Percentiles rank a stretch among this genome's conserved stretches.
Evolutionary conservation across 2,113 vertebrate genomes (phyloP).

Genomic region (Myrmophylax atrothorax): DNA sequence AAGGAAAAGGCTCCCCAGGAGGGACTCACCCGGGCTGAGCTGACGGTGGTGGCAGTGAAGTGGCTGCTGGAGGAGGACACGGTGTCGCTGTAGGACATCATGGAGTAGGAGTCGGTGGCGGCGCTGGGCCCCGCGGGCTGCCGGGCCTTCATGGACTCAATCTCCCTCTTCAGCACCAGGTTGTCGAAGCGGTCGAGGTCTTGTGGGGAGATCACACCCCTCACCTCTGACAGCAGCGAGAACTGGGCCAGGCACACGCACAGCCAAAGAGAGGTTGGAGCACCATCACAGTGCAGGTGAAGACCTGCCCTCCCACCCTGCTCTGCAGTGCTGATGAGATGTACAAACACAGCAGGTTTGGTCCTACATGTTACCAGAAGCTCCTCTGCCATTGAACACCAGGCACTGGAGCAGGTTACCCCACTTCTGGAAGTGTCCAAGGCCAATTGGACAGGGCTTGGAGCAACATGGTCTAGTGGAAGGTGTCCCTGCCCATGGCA

Average conservation of each 20-base stretch:
- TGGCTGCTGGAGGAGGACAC: slow-evolving; percentile 90
- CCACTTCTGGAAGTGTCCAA: background rate
- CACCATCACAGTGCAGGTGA: background rate
- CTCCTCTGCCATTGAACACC: background rate
- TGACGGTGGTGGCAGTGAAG: slow-evolving; percentile 93
- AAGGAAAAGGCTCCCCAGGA: background rate
- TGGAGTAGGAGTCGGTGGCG: slow-evolving; percentile 81
- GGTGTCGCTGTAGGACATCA: slow-evolving; percentile 89
- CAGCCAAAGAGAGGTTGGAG: background rate
- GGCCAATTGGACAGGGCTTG: rapidly evolving
- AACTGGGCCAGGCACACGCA: slow-evolving; percentile 77
- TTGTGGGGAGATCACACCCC: slow-evolving; percentile 86
- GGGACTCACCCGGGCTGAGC: slow-evolving; percentile 89
- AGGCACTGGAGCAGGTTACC: background rate
- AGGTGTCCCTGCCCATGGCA: background rate
- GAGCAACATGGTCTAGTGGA: rapidly evolving
- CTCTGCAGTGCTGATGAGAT: rapidly evolving
- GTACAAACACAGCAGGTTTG: background rate
- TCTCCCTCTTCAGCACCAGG: slow-evolving; percentile 91
- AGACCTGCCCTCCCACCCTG: background rate
- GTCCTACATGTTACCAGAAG: background rate
- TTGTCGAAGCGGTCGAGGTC: slow-evolving; percentile 92
- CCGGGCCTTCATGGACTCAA: slow-evolving; percentile 91
- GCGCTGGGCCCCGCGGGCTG: slow-evolving; percentile 75
- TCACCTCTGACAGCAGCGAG: slow-evolving; percentile 91